These are phyloP conservation scores for Naso thynnoides DNA, from an alignment of 2,797 vertebrate genomes.

Conservation along the genomic window DNA sequence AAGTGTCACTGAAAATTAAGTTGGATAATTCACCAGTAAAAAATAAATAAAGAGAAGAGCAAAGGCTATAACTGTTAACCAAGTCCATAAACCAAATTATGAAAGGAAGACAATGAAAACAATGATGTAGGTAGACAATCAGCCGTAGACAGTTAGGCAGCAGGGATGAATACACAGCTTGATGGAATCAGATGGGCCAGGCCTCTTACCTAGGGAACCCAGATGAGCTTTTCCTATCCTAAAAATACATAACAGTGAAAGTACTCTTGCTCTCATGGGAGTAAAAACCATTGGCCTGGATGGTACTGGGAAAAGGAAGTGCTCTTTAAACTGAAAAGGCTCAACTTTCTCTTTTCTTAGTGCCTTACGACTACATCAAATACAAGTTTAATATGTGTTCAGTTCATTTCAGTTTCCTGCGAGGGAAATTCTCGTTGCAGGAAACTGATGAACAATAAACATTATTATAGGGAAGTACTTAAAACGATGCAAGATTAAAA, in stretches of 20 bases:
- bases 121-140: slow-evolving; percentile 6
- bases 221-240: slow-evolving; percentile 77
- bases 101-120: neutral
- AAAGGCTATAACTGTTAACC: neutral
- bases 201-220: slow-evolving; percentile 75
- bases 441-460: slow-evolving; percentile 46
- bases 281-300: slow-evolving; percentile 71
- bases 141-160: neutral
- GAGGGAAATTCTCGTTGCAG: slow-evolving; percentile 7
- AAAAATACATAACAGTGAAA: slow-evolving; percentile 76
- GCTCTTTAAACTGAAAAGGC: slow-evolving; percentile 65
- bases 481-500: slow-evolving; percentile 35
- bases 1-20: no score
- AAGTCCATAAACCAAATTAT: neutral
- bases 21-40: neutral
- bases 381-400: slow-evolving; percentile 45
- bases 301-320: slow-evolving; percentile 64
- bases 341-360: slow-evolving; percentile 54
- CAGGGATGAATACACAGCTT: slow-evolving; percentile 38
- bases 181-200: slow-evolving; percentile 68
- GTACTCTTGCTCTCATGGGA: slow-evolving; percentile 67
- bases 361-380: slow-evolving; percentile 41
- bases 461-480: slow-evolving; percentile 49
- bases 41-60: neutral
- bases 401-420: neutral